Conservation (phyloP, 2,797 vertebrate genomes). For the Cichlasoma orientale region DNA sequence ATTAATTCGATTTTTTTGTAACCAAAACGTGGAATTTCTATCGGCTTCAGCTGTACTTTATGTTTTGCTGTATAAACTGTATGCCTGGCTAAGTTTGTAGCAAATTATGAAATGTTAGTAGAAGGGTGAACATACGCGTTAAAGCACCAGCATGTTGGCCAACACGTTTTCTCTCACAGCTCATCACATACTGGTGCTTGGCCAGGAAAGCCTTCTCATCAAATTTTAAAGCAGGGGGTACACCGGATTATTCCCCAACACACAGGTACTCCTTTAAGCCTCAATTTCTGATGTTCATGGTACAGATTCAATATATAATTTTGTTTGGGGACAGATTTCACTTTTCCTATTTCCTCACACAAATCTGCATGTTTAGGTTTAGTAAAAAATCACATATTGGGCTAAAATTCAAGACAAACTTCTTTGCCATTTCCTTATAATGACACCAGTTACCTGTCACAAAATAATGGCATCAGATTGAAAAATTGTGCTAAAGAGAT, state of each 20-base stretch:
- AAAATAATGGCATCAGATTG: too few species aligned
- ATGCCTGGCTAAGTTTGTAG: background rate
- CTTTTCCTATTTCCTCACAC: background rate
- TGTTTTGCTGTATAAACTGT: background rate
- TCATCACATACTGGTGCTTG: background rate
- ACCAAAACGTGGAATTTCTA: background rate
- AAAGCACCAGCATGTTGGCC: rapidly evolving
- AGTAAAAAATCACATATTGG: rapidly evolving
- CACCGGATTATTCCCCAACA: background rate
- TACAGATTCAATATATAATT: too few species aligned
- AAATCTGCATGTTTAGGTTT: background rate
- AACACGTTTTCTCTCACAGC: rapidly evolving
- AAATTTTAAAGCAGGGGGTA: background rate
- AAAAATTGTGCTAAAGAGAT: too few species aligned
- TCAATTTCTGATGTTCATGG: too few species aligned
- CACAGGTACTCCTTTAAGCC: too few species aligned
- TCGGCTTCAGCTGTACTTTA: background rate
- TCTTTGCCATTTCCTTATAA: too few species aligned
- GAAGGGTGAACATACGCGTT: background rate
- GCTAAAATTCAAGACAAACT: too few species aligned
- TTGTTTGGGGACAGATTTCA: too few species aligned
- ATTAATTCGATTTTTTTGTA: background rate
- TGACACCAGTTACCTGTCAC: too few species aligned
- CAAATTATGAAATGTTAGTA: too few species aligned
- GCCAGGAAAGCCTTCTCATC: background rate